phyloP scores from a whole-genome alignment of 35 echinoderm and acorn worm genomes.

The Amphiura filiformis region DNA sequence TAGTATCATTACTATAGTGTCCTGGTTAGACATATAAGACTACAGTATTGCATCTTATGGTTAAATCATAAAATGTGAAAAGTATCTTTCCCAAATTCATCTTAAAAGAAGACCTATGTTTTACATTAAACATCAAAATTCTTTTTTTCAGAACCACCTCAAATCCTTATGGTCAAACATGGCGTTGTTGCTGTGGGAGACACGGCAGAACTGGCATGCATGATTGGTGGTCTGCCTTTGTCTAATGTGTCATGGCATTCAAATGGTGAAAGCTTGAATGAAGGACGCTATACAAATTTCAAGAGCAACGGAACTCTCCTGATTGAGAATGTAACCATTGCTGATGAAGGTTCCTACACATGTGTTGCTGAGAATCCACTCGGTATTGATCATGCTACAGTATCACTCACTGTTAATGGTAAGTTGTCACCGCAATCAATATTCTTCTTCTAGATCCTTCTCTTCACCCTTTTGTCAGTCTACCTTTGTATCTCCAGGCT shows the following conservation, averaged over 20 bases:
- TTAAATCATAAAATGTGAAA: too few species aligned
- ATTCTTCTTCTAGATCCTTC: neutral
- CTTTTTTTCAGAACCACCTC: constrained; percentile 66
- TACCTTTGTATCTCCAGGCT: too few species aligned
- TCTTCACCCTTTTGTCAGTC: neutral
- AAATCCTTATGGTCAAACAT: constrained; percentile 26
- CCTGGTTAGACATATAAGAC: too few species aligned
- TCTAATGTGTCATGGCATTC: constrained; percentile 61
- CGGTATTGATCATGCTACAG: constrained; percentile 38
- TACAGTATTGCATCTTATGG: too few species aligned
- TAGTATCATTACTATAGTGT: too few species aligned
- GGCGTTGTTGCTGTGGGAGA: constrained; percentile 21
- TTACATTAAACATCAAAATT: too few species aligned
- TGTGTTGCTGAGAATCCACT: constrained; percentile 62
- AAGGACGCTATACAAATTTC: constrained; percentile 44
- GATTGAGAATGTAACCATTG: constrained; percentile 31
- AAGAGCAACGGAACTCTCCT: constrained; percentile 47
- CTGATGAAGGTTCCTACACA: constrained; percentile 53
- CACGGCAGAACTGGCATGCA: constrained; percentile 43
- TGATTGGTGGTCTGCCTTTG: constrained; percentile 36
- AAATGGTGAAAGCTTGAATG: constrained; percentile 32
- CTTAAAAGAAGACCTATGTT: too few species aligned
- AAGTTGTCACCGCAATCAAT: neutral
- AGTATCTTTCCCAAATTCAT: too few species aligned
- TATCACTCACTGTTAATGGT: constrained; percentile 65